These are phyloP conservation scores for Salmo trutta DNA, from an alignment of 2,797 vertebrate genomes.

Conservation along the genomic window DNA sequence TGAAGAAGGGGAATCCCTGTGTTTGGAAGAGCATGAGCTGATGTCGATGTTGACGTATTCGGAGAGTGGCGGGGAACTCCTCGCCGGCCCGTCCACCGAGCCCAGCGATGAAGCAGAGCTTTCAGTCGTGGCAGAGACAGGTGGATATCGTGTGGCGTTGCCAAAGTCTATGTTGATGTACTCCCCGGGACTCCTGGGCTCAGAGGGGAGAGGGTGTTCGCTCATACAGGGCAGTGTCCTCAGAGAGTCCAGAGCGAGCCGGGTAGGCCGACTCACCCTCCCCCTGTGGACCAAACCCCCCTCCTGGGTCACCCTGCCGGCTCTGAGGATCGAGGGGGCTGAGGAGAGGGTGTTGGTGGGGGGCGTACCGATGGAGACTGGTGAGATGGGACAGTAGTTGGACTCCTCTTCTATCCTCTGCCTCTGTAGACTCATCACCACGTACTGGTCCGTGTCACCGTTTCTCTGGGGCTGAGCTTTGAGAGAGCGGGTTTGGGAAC, in stretches of 20 bases:
- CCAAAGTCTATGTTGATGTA: conserved; percentile 95
- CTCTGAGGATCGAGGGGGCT: conserved; percentile 70
- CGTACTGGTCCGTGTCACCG: conserved; percentile 87
- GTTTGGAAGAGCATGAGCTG: conserved; percentile 28
- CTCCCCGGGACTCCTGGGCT: conserved; percentile 92
- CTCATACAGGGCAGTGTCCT: conserved; percentile 87
- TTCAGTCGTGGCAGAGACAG: conserved; percentile 38
- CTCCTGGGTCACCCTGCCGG: conserved; percentile 51
- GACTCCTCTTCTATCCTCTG: conserved; percentile 83
- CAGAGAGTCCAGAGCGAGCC: conserved; percentile 85
- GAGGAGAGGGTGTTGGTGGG: conserved; percentile 38
- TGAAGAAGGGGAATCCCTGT: conserved; percentile 28
- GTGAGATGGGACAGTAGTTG: conserved; percentile 49
- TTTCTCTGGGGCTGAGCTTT: conserved; percentile 72
- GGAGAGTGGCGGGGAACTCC: conserved; percentile 71
- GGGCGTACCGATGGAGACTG: conserved; percentile 52
- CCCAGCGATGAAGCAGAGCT: conserved; percentile 65
- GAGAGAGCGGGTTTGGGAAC: conserved; percentile 78
- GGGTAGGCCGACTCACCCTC: conserved; percentile 81
- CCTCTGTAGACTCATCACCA: conserved; percentile 90
- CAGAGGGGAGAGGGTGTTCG: conserved; percentile 84
- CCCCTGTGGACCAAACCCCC: conserved; percentile 59
- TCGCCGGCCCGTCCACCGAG: conserved; percentile 70
- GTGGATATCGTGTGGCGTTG: conserved; percentile 60
- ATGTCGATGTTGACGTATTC: conserved; percentile 90